Evolutionary conservation across 2,888 invertebrate species (phyloP), one percentile per base, ranked within the genome.

Genomic region (Barypeithes pellucidus): DNA sequence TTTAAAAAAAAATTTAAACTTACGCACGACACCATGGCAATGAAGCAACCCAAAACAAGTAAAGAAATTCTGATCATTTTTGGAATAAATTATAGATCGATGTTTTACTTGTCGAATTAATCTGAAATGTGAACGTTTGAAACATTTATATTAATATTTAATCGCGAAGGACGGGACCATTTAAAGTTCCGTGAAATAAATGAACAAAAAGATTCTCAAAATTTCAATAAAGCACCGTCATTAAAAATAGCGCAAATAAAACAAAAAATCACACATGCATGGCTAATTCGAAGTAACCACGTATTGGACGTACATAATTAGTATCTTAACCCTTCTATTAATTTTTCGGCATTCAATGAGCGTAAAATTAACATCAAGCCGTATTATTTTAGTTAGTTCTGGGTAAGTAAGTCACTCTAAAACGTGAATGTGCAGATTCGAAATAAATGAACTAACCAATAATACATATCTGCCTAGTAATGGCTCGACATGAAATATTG

Each of bases 291-390:
- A 52, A 18, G 4, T 52, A 47, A 45, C 43, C 16, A 45, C 20
- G 47, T 47, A 8, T 22, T 47, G n/a, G 18, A 47, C 9, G 11
- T 47, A 52, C 3, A n/a, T 52, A 52, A 52, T 52, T n/a, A 52
- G 3, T 52, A n/a, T 20, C 12, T 18, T n/a, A 52, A 22, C 12
- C 22, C 12, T 4, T 12, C 0, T 24, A 24, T 24, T 52, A 3
- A n/a, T n/a, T 24, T 43, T 52, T 52, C 11, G 52, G 24, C 11
- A 24, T 24, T 22, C 4, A 24, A 52, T 24, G 52, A 24, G 52
- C 52, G 24, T 52, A 52, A 52, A 5, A 24, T 52, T 20, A 1
- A 47, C 11, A 24, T n/a, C 12, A 52, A n/a, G 2, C 3, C 22
- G 1, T 22, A n/a, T 2, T 24, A 52, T 52, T 24, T 52, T 24